Percentiles rank a stretch among this genome's conserved stretches.
These are phyloP conservation scores for Sinhomidia bicolor DNA, from an alignment of 2,888 invertebrate genomes.

Conservation along the genomic window DNA sequence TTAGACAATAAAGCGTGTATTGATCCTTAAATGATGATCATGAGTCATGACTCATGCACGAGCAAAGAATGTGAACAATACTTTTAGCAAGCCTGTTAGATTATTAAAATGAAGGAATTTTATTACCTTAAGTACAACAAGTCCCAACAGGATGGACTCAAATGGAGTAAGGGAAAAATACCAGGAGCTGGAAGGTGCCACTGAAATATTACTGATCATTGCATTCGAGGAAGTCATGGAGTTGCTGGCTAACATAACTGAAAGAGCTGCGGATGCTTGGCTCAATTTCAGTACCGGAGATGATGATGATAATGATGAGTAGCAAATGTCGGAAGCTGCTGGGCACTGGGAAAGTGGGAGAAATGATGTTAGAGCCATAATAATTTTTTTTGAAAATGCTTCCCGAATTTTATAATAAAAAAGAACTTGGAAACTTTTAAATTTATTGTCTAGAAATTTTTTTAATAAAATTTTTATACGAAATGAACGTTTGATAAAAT, in stretches of 20 bases:
- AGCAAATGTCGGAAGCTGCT: conserved; percentile 27
- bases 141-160: conserved; percentile 78
- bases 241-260: conserved; percentile 63
- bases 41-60: no score
- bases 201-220: conserved; percentile 77
- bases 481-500: no score
- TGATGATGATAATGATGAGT: conserved; percentile 28
- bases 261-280: conserved; percentile 53
- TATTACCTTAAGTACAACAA: conserved; percentile 77
- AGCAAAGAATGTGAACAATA: no score
- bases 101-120: no score
- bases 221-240: conserved; percentile 63
- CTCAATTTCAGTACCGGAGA: conserved; percentile 37
- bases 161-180: conserved; percentile 78
- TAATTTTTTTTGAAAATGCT: not conserved
- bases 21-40: no score
- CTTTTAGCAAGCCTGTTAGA: conserved; percentile 77
- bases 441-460: no score
- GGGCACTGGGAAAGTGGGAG: conserved; percentile 62
- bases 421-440: not conserved
- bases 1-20: no score
- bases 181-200: conserved; percentile 77
- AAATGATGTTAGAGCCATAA: conserved; percentile 45
- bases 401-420: not conserved
- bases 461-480: no score